Evolutionary conservation across 2,888 invertebrate genomes (phyloP).

Genomic region (Poecilus cupreus): DNA sequence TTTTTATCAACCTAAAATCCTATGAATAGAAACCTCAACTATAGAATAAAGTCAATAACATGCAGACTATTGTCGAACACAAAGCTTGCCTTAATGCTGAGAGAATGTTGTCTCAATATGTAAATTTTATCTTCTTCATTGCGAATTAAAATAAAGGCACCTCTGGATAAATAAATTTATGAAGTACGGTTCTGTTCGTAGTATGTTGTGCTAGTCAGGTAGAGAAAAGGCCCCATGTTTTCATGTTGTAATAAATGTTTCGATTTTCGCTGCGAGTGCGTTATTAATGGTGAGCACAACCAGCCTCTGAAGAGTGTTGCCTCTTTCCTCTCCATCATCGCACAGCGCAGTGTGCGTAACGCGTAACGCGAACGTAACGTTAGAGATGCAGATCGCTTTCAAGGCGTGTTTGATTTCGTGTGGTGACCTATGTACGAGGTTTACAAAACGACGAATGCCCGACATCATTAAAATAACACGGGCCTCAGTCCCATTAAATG

Average conservation of each 20-base stretch:
- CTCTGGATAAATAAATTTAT: not conserved
- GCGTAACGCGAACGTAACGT: not conserved
- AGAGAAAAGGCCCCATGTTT: conserved; percentile 43
- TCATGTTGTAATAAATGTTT: conserved; percentile 55
- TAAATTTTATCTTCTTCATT: too few species aligned
- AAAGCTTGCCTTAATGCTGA: too few species aligned
- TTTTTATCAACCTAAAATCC: too few species aligned
- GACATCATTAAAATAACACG: conserved; percentile 32
- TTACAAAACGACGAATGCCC: conserved; percentile 27
- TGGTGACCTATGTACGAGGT: conserved; percentile 34
- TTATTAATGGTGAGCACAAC: conserved; percentile 32
- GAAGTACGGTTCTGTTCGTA: conserved; percentile 15
- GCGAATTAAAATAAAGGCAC: too few species aligned
- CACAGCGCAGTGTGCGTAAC: too few species aligned
- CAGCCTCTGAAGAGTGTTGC: not conserved
- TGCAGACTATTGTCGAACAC: too few species aligned
- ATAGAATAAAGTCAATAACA: too few species aligned
- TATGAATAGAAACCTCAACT: too few species aligned
- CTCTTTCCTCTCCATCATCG: not conserved
- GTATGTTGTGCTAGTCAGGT: conserved; percentile 32
- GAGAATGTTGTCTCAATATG: too few species aligned
- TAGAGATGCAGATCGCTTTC: conserved; percentile 19
- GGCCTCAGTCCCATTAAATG: conserved; percentile 32
- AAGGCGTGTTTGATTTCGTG: conserved; percentile 32
- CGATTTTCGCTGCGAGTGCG: conserved; percentile 35